Evolutionary conservation across 1,140 invertebrate genomes (phyloP).

Genomic region (Apis florea): DNA sequence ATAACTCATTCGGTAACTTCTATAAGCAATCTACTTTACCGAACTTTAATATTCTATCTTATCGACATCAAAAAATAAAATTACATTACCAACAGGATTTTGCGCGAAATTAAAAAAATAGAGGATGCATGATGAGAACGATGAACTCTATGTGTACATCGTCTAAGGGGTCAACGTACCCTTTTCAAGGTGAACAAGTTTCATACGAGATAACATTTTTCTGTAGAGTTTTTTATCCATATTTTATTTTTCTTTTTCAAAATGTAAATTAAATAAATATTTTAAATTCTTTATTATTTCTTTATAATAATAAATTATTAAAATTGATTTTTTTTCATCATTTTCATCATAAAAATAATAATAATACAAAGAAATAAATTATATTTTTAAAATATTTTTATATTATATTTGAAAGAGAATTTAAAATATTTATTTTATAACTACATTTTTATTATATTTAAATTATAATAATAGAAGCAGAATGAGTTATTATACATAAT

Average conservation of each 20-base stretch:
- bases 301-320: neutral
- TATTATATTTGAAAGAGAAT: neutral
- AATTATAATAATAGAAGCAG: neutral
- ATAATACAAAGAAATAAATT: neutral
- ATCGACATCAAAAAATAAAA: neutral
- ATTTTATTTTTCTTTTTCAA: conserved; percentile 19
- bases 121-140: conserved; percentile 51
- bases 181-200: conserved; percentile 76
- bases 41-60: neutral
- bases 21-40: neutral
- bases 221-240: conserved; percentile 51
- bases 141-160: conserved; percentile 67
- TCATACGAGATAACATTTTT: conserved; percentile 71
- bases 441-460: neutral
- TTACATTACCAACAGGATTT: conserved; percentile 38
- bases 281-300: neutral
- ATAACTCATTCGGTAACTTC: neutral
- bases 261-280: neutral
- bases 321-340: neutral
- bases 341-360: neutral
- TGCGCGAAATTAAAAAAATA: conserved; percentile 63
- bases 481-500: neutral
- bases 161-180: conserved; percentile 70
- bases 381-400: neutral
- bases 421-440: neutral